Base-by-base conservation (phyloP, 2,888 invertebrate species). In the Stegana nigrithorax region DNA sequence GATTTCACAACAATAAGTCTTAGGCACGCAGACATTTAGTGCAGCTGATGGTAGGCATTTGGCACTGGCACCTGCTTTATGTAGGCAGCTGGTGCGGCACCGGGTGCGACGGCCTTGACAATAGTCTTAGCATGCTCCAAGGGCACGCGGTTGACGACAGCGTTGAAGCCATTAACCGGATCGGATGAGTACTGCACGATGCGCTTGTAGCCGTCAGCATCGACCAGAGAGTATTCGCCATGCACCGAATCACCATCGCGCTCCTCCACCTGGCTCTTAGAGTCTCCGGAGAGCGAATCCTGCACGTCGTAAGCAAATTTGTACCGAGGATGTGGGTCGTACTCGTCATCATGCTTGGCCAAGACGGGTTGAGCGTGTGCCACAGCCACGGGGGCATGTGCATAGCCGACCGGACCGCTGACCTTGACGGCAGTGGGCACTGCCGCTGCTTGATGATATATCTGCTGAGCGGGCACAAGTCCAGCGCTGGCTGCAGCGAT, bases 201-300 rank as follows among this genome's bases (percentile, higher is more conserved):
- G 47, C 84, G 75, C 62, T 78, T 78, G 65, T 72, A 75, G 6
- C 84, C 85, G 74, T 84, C 85, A 50, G 85, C 68, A 69, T 84
- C 84, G 51, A 81, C 71, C 59, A 85, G 69, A 0, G 84, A 83
- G 65, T 85, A 85, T 70, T 84, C 81, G 50, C 85, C 85, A 62
- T 69, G 76, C 3, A 85, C 84, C 27, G 80, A 74, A 67, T 84
- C 84, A 29, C 84, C 85, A 68, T 83, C 81, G 51, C 85, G 83
- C 47, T 78, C 74, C 67, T 85, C 84, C 36, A 78, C 69, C 68
- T 85, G 84, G 60, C 74, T 81, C 72, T 85, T 85, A 7, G 81
- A 77, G 63, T 85, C 85, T 6, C 85, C 85, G 12, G 84, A 81
- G 10, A 80, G 32, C 19, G 71, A 50, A 57, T 84, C 85, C 44